Evolutionary conservation across 2,888 invertebrate genomes (phyloP), one percentile per base, ranked within the genome.

Genomic region (Boloria euphrosyne): DNA sequence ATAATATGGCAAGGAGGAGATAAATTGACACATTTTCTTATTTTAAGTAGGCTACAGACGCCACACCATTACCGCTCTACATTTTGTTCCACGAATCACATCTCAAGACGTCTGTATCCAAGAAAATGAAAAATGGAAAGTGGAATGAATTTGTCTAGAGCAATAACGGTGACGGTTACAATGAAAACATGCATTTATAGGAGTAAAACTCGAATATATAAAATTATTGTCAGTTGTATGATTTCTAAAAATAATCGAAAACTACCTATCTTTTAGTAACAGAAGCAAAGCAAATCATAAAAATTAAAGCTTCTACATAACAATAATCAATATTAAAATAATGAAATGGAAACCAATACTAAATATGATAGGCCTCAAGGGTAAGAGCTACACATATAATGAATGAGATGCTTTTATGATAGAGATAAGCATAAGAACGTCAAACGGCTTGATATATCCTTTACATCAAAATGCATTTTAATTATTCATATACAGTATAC

Each of bases 111-210:
- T 81, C 80, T 79, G 76, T 78, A 80, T 83, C 79, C 76, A 82
- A 89, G 84, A 85, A 88, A 89, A 90, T 86, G 89, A 87, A 90
- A 90, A 91, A 90, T 90, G 88, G 90, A 91, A 91, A 91, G 90
- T 90, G 90, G 87, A 88, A 85, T 89, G 80, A 85, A 87, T 89
- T 88, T 81, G 87, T 86, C 84, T 85, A 86, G 85, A 78, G 80
- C 77, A 77, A 74, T 86, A 86, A 86, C 87, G 84, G 85, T 79
- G 78, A 77, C 75, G 75, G 80, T 79, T 76, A 76, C 76, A 77
- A 82, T 83, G 83, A 81, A 82, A 78, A 76, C 76, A 74, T 75
- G 71, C 73, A 76, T 71, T 77, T 76, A 74, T 71, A 80, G 80
- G 81, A 83, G 85, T 78, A 82, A 79, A 80, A 73, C 77, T 75